These are phyloP conservation scores for Macrosteles quadrilineatus DNA, from an alignment of 1,140 invertebrate species.

Conservation along the genomic window DNA sequence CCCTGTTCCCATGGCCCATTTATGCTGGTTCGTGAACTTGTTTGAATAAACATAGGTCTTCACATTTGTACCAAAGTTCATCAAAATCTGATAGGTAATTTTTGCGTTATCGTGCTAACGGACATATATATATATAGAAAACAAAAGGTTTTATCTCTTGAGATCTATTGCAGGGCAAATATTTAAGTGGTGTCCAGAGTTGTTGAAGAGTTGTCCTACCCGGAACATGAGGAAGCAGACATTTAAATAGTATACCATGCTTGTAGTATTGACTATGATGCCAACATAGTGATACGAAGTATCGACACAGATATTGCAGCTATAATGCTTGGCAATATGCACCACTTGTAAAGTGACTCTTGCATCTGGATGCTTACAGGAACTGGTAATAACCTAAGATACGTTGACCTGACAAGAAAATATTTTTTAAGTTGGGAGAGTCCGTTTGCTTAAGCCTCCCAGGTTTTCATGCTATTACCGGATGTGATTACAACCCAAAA, in stretches of 20 bases:
- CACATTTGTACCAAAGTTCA: no score
- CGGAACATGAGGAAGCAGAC: constrained; percentile 41
- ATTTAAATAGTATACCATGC: constrained; percentile 42
- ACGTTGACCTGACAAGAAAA: not conserved
- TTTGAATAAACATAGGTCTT: no score
- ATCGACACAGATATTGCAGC: constrained; percentile 42
- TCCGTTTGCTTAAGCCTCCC: not conserved
- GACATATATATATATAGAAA: no score
- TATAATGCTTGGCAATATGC: constrained; percentile 41
- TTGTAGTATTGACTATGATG: constrained; percentile 34
- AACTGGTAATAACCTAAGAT: not conserved
- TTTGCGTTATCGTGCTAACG: no score
- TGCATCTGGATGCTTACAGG: not conserved
- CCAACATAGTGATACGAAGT: constrained; percentile 38
- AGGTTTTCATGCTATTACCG: not conserved
- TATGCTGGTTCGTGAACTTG: no score
- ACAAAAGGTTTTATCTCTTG: no score
- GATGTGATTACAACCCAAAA: not conserved
- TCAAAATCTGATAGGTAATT: no score
- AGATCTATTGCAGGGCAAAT: no score
- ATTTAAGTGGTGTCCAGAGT: constrained; percentile 1
- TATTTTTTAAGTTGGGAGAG: not conserved
- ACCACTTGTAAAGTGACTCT: constrained; percentile 31
- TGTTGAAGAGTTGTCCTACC: constrained; percentile 39
- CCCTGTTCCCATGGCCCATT: no score